phyloP scores from a whole-genome alignment of 2,113 vertebrate species.

The Ascaphus truei region DNA sequence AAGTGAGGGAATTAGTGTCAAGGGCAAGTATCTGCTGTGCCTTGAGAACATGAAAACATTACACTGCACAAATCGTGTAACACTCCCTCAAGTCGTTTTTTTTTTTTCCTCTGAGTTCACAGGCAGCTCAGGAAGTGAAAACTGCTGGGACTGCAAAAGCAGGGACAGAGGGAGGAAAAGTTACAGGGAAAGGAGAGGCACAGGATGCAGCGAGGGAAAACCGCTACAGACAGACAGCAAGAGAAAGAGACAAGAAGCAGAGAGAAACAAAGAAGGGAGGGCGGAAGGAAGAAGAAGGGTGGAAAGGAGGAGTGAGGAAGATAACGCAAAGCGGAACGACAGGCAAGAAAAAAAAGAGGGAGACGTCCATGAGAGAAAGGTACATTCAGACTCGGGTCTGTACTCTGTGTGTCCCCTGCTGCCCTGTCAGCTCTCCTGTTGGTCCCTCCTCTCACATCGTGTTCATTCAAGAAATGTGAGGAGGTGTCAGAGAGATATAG shows the following conservation, averaged over 20 bases:
- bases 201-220: not conserved
- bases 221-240: not conserved
- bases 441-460: not conserved
- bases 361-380: not conserved
- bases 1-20: not conserved
- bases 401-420: not conserved
- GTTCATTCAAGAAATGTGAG: constrained; percentile 24
- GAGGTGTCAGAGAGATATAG: constrained; percentile 1
- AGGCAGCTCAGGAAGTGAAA: constrained; percentile 21
- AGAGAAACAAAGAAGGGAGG: not conserved
- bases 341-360: not conserved
- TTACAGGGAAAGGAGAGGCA: constrained; percentile 9
- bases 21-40: not conserved
- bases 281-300: not conserved
- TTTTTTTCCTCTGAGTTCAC: not conserved
- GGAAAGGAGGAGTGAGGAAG: not conserved
- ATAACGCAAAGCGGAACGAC: not conserved
- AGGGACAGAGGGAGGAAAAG: not conserved
- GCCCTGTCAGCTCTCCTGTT: not conserved
- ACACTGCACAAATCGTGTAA: not conserved
- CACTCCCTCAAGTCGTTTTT: not conserved
- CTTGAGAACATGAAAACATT: not conserved
- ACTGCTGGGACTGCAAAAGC: constrained; percentile 11
- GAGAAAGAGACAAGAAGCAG: not conserved
- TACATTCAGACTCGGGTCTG: not conserved